phyloP scores from a whole-genome alignment of 2,797 vertebrate genomes.

The Clarias pachynema region DNA sequence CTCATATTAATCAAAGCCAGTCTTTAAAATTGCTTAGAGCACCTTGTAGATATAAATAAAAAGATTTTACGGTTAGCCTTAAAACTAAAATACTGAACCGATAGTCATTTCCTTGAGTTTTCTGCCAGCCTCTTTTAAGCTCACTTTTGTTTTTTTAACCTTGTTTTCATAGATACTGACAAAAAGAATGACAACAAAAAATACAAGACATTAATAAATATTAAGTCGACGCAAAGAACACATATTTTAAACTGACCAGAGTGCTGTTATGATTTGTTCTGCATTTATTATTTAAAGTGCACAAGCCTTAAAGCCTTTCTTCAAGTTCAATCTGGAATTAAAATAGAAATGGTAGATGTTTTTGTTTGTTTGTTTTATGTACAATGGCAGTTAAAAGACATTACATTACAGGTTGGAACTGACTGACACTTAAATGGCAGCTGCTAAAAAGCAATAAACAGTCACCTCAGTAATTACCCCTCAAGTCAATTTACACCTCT shows the following conservation, averaged over 20 bases:
- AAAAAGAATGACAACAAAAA: neutral
- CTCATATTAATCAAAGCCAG: neutral
- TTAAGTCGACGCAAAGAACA: neutral
- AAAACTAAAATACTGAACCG: neutral
- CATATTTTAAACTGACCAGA: neutral
- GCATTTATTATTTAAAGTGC: neutral
- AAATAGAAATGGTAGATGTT: neutral
- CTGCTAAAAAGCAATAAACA: constrained; percentile 32
- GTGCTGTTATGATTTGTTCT: neutral
- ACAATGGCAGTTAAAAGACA: neutral
- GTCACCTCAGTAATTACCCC: constrained; percentile 5
- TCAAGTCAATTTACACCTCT: constrained; percentile 37
- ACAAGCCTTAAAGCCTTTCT: neutral
- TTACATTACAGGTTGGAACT: neutral
- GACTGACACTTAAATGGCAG: neutral
- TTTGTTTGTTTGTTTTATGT: neutral
- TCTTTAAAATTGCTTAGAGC: neutral
- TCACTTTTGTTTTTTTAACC: neutral
- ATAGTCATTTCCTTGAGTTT: neutral
- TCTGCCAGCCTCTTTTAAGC: too few species aligned
- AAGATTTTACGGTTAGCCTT: neutral
- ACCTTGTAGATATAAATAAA: neutral
- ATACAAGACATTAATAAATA: neutral
- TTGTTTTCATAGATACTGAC: neutral
- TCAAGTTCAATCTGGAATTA: neutral